Percentiles rank a stretch among this genome's conserved stretches.
phyloP scores from a whole-genome alignment of 2,888 invertebrate genomes.

The Apodemia zela region DNA sequence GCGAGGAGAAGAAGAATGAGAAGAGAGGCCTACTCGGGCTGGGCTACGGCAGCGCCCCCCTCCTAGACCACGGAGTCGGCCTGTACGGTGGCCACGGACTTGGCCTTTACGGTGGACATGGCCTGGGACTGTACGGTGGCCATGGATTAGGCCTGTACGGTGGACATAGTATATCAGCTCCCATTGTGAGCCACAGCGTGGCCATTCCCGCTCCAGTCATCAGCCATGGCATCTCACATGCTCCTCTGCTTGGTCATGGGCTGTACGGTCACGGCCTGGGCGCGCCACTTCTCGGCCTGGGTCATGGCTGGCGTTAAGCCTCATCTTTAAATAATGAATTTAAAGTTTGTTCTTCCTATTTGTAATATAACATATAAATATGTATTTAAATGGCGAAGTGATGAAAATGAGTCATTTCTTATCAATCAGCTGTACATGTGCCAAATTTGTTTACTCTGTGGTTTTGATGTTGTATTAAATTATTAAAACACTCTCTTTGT shows the following conservation, averaged over 20 bases:
- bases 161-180: slow-evolving; percentile 27
- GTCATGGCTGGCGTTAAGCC: slow-evolving; percentile 56
- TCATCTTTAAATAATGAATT: slow-evolving; percentile 5
- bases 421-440: slow-evolving; percentile 1
- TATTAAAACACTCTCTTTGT: not conserved
- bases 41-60: slow-evolving; percentile 39
- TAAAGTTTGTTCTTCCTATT: slow-evolving; percentile 5
- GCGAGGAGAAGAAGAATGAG: slow-evolving; percentile 70
- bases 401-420: not conserved
- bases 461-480: slow-evolving; percentile 8
- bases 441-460: slow-evolving; percentile 14
- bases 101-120: slow-evolving; percentile 38
- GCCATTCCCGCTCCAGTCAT: slow-evolving; percentile 37
- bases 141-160: slow-evolving; percentile 37
- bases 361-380: slow-evolving; percentile 9
- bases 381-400: not conserved
- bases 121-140: slow-evolving; percentile 40
- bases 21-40: slow-evolving; percentile 63
- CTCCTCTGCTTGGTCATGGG: slow-evolving; percentile 42
- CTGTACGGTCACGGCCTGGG: slow-evolving; percentile 34
- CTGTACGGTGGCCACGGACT: slow-evolving; percentile 42
- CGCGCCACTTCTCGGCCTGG: slow-evolving; percentile 28
- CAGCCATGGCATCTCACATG: slow-evolving; percentile 37
- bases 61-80: slow-evolving; percentile 43
- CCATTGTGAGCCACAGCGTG: slow-evolving; percentile 38